A percentile compares a stretch with the other conserved stretches of the same genome.
phyloP scores from a whole-genome alignment of 2,113 vertebrate genomes.

The Bungarus multicinctus region DNA sequence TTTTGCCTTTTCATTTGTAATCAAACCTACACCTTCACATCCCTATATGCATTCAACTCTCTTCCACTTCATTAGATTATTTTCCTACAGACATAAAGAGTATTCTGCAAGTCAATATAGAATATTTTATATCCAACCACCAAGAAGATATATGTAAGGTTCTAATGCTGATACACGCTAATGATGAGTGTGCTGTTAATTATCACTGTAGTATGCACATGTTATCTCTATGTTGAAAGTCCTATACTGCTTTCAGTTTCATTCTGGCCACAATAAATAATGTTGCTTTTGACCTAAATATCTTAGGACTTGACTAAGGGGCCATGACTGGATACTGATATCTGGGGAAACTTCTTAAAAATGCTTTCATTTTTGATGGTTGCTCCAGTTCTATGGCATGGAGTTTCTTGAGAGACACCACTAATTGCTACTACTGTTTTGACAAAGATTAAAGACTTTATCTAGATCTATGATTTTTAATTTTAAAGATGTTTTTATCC shows the following conservation, averaged over 20 bases:
- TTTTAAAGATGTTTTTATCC: not conserved
- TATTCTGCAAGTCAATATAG: not conserved
- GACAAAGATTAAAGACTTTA: not conserved
- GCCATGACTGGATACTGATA: not conserved
- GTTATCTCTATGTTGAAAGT: not conserved
- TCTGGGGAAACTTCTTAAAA: not conserved
- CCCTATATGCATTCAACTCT: not conserved
- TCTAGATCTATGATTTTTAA: not conserved
- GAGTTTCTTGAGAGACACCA: not conserved
- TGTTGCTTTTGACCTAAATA: not conserved
- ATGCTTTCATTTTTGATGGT: not conserved
- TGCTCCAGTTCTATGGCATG: not conserved
- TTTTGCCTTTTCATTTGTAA: not conserved
- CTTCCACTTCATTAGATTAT: not conserved
- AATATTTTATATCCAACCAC: not conserved
- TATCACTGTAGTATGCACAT: not conserved
- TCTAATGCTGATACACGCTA: not conserved
- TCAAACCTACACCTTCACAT: not conserved
- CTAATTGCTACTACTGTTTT: not conserved
- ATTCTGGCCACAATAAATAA: not conserved
- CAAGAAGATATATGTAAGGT: not conserved
- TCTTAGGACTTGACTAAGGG: not conserved
- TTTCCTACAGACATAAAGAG: not conserved
- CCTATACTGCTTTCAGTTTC: not conserved
- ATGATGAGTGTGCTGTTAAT: not conserved